Percentiles rank a stretch among this genome's conserved stretches.
Conservation (phyloP, 2,888 invertebrate species). For the Podotricha telesiphe region DNA sequence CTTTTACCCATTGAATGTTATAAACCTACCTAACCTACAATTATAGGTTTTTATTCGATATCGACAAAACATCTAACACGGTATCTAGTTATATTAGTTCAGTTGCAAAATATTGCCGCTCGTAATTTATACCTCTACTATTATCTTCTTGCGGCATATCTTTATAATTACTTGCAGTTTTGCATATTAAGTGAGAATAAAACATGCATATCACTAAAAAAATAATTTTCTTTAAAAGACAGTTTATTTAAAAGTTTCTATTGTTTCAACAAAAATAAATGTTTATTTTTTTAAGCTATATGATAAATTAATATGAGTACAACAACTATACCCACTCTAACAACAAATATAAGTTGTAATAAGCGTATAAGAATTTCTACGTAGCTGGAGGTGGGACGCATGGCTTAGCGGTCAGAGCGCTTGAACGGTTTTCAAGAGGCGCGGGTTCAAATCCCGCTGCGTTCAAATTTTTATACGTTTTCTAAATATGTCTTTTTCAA, state of each 20-base stretch:
- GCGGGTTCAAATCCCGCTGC: too few species aligned
- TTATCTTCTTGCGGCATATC: conserved; percentile 27
- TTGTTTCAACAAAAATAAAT: too few species aligned
- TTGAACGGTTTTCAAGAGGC: too few species aligned
- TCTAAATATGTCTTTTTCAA: too few species aligned
- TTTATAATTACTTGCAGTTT: conserved; percentile 30
- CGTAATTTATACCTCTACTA: conserved; percentile 32
- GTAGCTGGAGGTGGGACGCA: too few species aligned
- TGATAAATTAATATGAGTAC: too few species aligned
- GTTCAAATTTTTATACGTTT: too few species aligned
- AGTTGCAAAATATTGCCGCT: conserved; percentile 29
- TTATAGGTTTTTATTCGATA: conserved; percentile 5
- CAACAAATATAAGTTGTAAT: too few species aligned
- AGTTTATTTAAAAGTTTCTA: background rate
- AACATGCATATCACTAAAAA: background rate
- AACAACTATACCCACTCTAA: too few species aligned
- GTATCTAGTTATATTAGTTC: conserved; percentile 21
- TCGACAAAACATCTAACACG: conserved; percentile 13
- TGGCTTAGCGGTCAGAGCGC: too few species aligned
- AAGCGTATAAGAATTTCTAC: too few species aligned
- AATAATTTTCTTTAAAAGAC: background rate
- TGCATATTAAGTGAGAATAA: conserved; percentile 14
- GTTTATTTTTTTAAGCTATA: too few species aligned
- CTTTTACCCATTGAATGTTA: background rate
- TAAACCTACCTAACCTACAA: background rate